Conservation (phyloP, 2,797 vertebrate species). For the Carapus acus region DNA sequence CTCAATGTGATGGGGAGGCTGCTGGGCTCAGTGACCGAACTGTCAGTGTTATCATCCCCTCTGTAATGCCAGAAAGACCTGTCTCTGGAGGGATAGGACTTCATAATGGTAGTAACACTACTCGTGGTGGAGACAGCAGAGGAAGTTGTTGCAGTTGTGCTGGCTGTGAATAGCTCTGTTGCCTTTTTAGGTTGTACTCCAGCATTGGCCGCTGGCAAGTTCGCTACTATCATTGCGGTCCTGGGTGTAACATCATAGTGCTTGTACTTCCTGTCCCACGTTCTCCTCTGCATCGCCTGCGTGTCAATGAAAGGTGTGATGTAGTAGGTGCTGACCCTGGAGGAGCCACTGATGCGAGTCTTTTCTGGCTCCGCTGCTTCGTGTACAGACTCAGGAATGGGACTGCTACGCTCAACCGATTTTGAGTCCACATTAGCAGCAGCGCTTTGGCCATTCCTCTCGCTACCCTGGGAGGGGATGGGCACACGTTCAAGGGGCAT, state of each 20-base stretch:
- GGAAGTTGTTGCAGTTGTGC: constrained; percentile 26
- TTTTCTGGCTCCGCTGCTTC: constrained; percentile 78
- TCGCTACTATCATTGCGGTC: constrained; percentile 82
- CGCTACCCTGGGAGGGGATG: constrained; percentile 66
- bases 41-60: constrained; percentile 60
- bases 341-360: constrained; percentile 47
- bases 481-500: constrained; percentile 84
- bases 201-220: constrained; percentile 69
- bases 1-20: constrained; percentile 67
- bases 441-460: constrained; percentile 73
- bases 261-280: constrained; percentile 87
- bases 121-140: constrained; percentile 16
- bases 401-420: constrained; percentile 47
- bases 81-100: constrained; percentile 60
- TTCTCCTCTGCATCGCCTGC: constrained; percentile 75
- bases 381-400: constrained; percentile 70
- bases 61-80: constrained; percentile 64
- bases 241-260: constrained; percentile 83
- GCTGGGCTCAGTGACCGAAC: constrained; percentile 51
- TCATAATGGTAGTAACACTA: constrained; percentile 50
- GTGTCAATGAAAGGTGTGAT: constrained; percentile 82
- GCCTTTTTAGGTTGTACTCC: constrained; percentile 49
- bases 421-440: constrained; percentile 21
- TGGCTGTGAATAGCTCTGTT: constrained; percentile 21
- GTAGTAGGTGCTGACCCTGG: constrained; percentile 71